A percentile compares a stretch with the other conserved stretches of the same genome.
These are phyloP conservation scores for Homalodisca vitripennis DNA, from an alignment of 1,140 invertebrate genomes.

Conservation along the genomic window DNA sequence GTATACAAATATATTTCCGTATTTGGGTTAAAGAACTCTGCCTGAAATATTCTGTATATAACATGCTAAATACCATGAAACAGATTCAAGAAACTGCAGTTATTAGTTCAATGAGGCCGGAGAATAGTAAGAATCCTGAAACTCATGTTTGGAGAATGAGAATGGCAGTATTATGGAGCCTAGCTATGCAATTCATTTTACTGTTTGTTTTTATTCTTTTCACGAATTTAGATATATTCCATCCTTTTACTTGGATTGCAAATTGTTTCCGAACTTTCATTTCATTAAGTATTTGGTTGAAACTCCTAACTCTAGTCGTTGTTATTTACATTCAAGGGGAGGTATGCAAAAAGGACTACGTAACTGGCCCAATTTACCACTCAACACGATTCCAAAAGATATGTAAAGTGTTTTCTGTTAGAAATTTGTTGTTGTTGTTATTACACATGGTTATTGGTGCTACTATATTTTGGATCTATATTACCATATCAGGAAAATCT, in stretches of 20 bases:
- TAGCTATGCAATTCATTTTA: slow-evolving; percentile 28
- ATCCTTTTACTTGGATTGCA: slow-evolving; percentile 53
- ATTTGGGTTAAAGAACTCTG: too few relatives aligned
- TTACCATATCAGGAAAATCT: slow-evolving; percentile 56
- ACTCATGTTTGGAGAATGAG: slow-evolving; percentile 30
- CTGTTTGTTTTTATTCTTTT: slow-evolving; percentile 50
- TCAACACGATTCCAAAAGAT: slow-evolving; percentile 62
- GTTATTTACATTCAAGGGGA: slow-evolving; percentile 58
- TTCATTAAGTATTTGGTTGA: slow-evolving; percentile 55
- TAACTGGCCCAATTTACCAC: slow-evolving; percentile 52
- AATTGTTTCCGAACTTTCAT: slow-evolving; percentile 51
- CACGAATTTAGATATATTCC: slow-evolving; percentile 53
- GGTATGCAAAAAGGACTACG: slow-evolving; percentile 58
- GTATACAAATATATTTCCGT: too few relatives aligned
- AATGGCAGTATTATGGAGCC: slow-evolving; percentile 28
- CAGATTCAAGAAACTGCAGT: too few relatives aligned
- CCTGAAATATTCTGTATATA: too few relatives aligned
- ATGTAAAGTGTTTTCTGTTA: slow-evolving; percentile 56
- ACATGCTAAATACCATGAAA: too few relatives aligned
- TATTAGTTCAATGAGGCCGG: too few relatives aligned
- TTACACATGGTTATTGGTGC: slow-evolving; percentile 59
- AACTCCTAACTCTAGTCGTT: slow-evolving; percentile 52
- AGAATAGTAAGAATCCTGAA: too few relatives aligned
- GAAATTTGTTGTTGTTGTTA: slow-evolving; percentile 56
- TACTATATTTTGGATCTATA: slow-evolving; percentile 59